Evolutionary conservation across 2,113 vertebrate genomes (phyloP).

Genomic region (Thomomys bottae): DNA sequence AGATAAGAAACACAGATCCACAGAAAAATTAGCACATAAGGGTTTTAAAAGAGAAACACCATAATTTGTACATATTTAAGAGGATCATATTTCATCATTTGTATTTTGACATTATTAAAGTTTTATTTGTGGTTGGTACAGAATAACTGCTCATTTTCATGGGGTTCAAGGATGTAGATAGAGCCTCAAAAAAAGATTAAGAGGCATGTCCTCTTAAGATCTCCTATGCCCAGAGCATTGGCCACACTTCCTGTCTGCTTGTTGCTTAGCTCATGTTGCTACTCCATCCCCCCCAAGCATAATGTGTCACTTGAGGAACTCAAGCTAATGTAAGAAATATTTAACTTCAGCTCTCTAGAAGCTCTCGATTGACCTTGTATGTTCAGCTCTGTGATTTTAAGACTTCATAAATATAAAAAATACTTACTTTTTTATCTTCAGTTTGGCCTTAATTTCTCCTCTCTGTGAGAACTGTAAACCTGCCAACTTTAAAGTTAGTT

Average conservation of each 20-base stretch:
- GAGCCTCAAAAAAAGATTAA: neutral
- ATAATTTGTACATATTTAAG: neutral
- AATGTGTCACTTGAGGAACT: constrained; percentile 48
- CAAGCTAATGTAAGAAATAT: constrained; percentile 53
- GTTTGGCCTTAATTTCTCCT: constrained; percentile 79
- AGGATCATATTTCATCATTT: neutral
- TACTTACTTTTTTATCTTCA: constrained; percentile 78
- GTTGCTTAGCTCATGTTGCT: neutral
- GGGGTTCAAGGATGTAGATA: neutral
- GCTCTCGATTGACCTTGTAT: constrained; percentile 72
- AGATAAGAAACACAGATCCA: neutral
- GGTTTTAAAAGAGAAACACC: neutral
- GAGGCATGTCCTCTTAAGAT: neutral
- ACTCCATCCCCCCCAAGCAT: neutral
- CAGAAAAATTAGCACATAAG: neutral
- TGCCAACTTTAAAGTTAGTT: constrained; percentile 80
- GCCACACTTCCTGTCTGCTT: accelerated
- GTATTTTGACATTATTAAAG: neutral
- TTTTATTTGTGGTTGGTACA: neutral
- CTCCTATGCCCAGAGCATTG: neutral
- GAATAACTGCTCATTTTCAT: neutral
- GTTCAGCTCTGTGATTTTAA: constrained; percentile 76
- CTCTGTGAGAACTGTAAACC: constrained; percentile 79
- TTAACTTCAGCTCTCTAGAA: constrained; percentile 58
- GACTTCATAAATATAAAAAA: constrained; percentile 80